Evolutionary conservation across 2,888 invertebrate genomes (phyloP), one percentile per base, ranked within the genome.

Genomic region (Elegia similella): DNA sequence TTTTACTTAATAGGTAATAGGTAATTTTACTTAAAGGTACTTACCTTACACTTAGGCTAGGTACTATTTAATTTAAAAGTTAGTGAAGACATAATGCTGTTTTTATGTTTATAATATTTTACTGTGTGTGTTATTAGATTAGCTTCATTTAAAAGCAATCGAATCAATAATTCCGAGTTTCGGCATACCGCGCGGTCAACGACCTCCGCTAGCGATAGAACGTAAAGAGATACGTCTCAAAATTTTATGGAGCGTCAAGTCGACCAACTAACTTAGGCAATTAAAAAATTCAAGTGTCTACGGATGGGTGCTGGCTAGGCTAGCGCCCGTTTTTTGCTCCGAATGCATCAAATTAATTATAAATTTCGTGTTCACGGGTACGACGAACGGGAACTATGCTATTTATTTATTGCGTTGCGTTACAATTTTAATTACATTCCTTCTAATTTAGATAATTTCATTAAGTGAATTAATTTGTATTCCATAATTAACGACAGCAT

Each of bases 241-340:
- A 55, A 83, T 81, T 88, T 89, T 88, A 89, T 88, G 85, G 84
- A 86, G 79, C 89, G 87, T 84, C 84, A 86, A 88, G 85, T 73
- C 71, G 69, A 67, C 67, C 65, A 38, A n/a, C 38, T n/a, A 66
- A 69, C 68, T 66, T 68, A 63, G 66, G 78, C 77, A 88, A 88
- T 88, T 87, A 89, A 84, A 75, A 83, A 71, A 77, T 79, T 76
- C 76, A 80, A 80, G 76, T 71, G 72, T 74, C 67, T 67, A 84
- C 80, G 85, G 84, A 82, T 83, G 81, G 80, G 59, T 79, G 78
- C 68, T 67, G 64, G 61, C 67, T 67, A 62, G 59, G 62, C 59
- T 62, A 59, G 59, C 62, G 57, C 60, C 70, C 60, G 71, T 70
- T 73, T 77, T 75, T 73, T 70, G 63, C 52, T 58, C 61, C 64